A percentile compares a stretch with the other conserved stretches of the same genome.
phyloP scores from a whole-genome alignment of 2,888 invertebrate species.

The Caenorhabditis japonica region DNA sequence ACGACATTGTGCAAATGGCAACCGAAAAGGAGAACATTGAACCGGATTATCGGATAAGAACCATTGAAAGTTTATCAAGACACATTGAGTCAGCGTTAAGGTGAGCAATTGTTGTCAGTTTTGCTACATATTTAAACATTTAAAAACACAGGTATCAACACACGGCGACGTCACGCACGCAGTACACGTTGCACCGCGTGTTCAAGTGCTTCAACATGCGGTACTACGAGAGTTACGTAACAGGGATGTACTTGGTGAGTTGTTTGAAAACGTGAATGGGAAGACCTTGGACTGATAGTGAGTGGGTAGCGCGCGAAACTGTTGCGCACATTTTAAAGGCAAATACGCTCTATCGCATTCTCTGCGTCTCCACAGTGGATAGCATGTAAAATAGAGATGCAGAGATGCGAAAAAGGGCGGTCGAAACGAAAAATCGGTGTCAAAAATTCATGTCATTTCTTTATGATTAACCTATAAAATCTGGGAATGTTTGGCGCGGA shows the following conservation, averaged over 20 bases:
- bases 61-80: slow-evolving; percentile 75
- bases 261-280: no score
- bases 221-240: slow-evolving; percentile 77
- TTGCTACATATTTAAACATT: slow-evolving; percentile 4
- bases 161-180: slow-evolving; percentile 75
- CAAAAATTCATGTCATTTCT: no score
- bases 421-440: slow-evolving; percentile 5
- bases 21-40: slow-evolving; percentile 77
- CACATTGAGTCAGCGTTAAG: slow-evolving; percentile 76
- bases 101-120: slow-evolving; percentile 29
- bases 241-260: slow-evolving; percentile 76
- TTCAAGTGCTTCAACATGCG: slow-evolving; percentile 77
- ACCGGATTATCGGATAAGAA: slow-evolving; percentile 76
- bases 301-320: no score
- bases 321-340: no score
- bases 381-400: no score
- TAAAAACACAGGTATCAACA: slow-evolving; percentile 71
- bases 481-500: no score
- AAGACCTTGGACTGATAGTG: no score
- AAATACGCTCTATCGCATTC: neutral
- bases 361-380: slow-evolving; percentile 7
- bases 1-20: slow-evolving; percentile 77
- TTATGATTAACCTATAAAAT: no score
- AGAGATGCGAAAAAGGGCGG: no score
- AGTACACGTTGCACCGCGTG: slow-evolving; percentile 76